Base-by-base conservation (phyloP, 2,113 vertebrate genomes). In the Panthera tigris region DNA sequence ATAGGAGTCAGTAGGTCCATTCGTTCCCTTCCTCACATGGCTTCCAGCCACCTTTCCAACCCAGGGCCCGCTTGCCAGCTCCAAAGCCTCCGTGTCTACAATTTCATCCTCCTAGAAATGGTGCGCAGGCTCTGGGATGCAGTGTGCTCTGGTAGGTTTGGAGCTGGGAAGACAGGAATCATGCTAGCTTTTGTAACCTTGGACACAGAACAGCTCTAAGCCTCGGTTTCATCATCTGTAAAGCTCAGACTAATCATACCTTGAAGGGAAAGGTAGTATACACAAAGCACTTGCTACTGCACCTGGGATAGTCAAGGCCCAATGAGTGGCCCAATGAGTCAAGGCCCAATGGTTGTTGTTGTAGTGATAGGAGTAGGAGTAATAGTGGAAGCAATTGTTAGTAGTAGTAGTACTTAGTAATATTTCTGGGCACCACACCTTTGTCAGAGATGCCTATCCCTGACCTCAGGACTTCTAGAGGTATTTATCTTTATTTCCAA, bases 401-500 rank as follows among this genome's bases (percentile, higher is more conserved):
- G 23, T 73, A 45, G 5, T 78, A 36, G 29, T 89, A 45, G 18
- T 83, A 63, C 4, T 69, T 2, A 81, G 33, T 68, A 89, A 48
- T 84, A 74, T 41, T 93, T 96, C 27, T 87, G 84, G 65, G n/a
- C 29, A 39, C 15, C 29, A 92, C 31, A 84, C 1, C 39, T 80
- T 87, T 89, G 4, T n/a, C 66, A 89, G 65, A 92, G 33, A 94
- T 92, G 91, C 57, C 48, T 95, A 39, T 57, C 23, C 27, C 41
- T 74, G n/a, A 80, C 48, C 29, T 96, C 45, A 55, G 89, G 82
- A 89, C 21, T 95, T 93, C 16, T 85, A 73, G 33, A 66, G 45
- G 45, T 88, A 33, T 45, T 89, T 89, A 86, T 73, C 41, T 83
- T 15, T 90, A n/a, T 96, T 78, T 95, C 45, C 92, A 29, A 90